phyloP scores from a whole-genome alignment of 2,113 vertebrate species.

The Coptodon bakossiorum region DNA sequence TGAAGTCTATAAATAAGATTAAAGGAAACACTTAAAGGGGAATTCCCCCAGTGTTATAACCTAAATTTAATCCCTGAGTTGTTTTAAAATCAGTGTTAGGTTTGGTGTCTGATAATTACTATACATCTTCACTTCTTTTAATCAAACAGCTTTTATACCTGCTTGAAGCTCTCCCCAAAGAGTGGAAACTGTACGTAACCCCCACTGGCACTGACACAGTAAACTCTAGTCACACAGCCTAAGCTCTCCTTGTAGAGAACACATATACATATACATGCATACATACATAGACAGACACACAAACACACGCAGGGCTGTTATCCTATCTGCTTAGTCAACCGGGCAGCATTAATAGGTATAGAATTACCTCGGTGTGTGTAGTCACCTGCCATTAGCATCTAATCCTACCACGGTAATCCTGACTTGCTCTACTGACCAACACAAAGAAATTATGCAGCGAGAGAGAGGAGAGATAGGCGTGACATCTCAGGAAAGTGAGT shows the following conservation, averaged over 20 bases:
- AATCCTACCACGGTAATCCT: slow-evolving; percentile 33
- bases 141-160: neutral
- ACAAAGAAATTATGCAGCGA: neutral
- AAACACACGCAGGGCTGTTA: neutral
- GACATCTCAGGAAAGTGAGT: neutral
- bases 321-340: neutral
- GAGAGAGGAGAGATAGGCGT: neutral
- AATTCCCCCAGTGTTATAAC: neutral
- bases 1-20: neutral
- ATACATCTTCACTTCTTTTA: neutral
- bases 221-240: neutral
- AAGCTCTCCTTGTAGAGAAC: neutral
- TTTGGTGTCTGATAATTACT: neutral
- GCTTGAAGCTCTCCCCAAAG: neutral
- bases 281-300: neutral
- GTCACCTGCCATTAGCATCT: slow-evolving; percentile 6
- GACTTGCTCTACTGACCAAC: slow-evolving; percentile 30
- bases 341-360: slow-evolving; percentile 8
- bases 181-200: neutral
- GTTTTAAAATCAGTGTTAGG: neutral
- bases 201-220: neutral
- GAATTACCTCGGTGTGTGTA: neutral
- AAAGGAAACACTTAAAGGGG: neutral
- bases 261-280: neutral
- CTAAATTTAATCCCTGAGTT: neutral